Evolutionary conservation across 2,888 invertebrate genomes (phyloP).

Genomic region (Dynastes maya): DNA sequence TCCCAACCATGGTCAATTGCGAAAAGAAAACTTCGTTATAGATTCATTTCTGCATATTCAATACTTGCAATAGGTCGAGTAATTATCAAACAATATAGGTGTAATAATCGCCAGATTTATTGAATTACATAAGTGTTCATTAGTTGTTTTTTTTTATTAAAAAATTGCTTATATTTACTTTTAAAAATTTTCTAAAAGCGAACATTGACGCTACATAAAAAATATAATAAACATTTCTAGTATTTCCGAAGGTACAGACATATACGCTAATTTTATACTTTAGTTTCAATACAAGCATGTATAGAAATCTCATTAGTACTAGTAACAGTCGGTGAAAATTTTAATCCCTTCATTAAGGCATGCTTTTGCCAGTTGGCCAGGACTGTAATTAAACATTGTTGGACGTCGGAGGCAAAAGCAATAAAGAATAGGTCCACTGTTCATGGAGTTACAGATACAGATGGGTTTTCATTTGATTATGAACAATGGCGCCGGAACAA

Average conservation of each 20-base stretch:
- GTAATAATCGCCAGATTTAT: too few relatives aligned
- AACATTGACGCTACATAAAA: too few relatives aligned
- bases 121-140: too few relatives aligned
- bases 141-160: too few relatives aligned
- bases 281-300: background rate
- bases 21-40: too few relatives aligned
- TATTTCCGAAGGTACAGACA: background rate
- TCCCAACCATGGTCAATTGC: too few relatives aligned
- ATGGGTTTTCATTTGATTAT: conserved; percentile 66
- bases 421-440: conserved; percentile 50
- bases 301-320: conserved; percentile 34
- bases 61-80: too few relatives aligned
- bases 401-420: conserved; percentile 35
- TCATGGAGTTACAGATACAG: conserved; percentile 60
- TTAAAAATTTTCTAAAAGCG: too few relatives aligned
- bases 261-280: background rate
- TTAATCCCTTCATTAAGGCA: conserved; percentile 55
- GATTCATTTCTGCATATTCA: too few relatives aligned
- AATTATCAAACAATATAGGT: too few relatives aligned
- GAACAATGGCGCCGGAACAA: conserved; percentile 64
- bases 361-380: conserved; percentile 47
- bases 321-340: conserved; percentile 49
- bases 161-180: too few relatives aligned
- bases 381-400: conserved; percentile 47
- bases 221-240: background rate